phyloP scores from a whole-genome alignment of 2,888 invertebrate genomes.

The Cephus pulcher region DNA sequence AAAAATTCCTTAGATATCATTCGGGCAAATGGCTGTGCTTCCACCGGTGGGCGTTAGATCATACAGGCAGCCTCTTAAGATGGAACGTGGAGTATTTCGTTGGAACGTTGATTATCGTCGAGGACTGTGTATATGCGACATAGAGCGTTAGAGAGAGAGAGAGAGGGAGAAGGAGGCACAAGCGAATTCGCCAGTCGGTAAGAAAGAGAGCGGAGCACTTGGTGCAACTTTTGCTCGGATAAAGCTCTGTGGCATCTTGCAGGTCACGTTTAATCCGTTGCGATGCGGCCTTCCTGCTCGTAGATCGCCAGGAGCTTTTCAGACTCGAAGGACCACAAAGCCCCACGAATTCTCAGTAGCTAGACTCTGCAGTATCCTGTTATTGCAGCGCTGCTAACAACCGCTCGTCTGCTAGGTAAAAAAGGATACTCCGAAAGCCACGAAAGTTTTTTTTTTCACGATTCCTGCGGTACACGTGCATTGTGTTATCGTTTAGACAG shows the following conservation, averaged over 20 bases:
- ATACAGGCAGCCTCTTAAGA: neutral
- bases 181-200: neutral
- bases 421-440: neutral
- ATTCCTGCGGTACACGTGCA: neutral
- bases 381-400: neutral
- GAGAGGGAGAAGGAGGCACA: no score
- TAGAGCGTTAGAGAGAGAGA: no score
- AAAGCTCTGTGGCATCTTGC: neutral
- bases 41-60: neutral
- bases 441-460: neutral
- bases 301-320: neutral
- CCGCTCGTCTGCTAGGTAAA: neutral
- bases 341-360: neutral
- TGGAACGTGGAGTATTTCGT: neutral
- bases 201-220: neutral
- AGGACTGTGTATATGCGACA: neutral
- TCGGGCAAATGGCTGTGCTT: neutral
- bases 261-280: neutral
- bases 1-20: neutral
- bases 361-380: neutral
- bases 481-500: neutral
- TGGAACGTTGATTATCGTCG: neutral
- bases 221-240: neutral
- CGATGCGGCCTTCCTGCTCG: neutral
- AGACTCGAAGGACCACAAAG: neutral